Conservation (phyloP, 2,797 vertebrate genomes). For the Halcyon chelicuti region DNA sequence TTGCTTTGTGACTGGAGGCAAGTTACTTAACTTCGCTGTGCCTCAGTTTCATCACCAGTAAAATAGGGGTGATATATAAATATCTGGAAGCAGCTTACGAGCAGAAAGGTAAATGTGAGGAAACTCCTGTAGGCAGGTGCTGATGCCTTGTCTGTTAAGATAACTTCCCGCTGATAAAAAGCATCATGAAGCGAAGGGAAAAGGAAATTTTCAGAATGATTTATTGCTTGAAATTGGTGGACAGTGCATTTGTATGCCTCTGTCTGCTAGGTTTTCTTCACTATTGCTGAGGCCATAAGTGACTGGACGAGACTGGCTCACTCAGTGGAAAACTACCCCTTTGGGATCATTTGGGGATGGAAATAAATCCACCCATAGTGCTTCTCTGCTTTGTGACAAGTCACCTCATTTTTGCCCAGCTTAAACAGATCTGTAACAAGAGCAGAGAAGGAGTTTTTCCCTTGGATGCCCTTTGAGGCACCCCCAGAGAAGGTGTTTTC, state of each 20-base stretch:
- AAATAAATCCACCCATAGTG: neutral
- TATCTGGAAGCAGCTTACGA: constrained; percentile 10
- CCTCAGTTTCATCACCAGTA: constrained; percentile 56
- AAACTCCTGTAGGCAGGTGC: constrained; percentile 30
- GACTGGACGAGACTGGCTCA: neutral
- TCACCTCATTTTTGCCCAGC: neutral
- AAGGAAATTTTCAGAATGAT: neutral
- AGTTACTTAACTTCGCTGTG: constrained; percentile 30
- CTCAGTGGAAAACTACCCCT: constrained; percentile 18
- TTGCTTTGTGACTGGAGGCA: constrained; percentile 52
- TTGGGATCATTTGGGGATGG: neutral
- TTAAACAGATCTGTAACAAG: neutral
- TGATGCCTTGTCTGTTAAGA: constrained; percentile 30
- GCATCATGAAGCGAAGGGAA: neutral
- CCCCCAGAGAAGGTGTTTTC: neutral
- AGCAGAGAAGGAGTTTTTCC: neutral
- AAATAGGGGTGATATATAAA: constrained; percentile 25
- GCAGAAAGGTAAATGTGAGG: constrained; percentile 18
- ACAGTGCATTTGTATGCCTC: neutral
- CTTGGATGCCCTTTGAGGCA: neutral
- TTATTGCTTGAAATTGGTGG: neutral
- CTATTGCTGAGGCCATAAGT: neutral
- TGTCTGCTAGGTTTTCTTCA: neutral
- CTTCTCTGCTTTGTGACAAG: neutral
- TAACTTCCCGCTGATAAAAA: constrained; percentile 19